These are phyloP conservation scores for Patiria miniata DNA, from an alignment of 35 echinoderm and acorn worm genomes.

Conservation along the genomic window DNA sequence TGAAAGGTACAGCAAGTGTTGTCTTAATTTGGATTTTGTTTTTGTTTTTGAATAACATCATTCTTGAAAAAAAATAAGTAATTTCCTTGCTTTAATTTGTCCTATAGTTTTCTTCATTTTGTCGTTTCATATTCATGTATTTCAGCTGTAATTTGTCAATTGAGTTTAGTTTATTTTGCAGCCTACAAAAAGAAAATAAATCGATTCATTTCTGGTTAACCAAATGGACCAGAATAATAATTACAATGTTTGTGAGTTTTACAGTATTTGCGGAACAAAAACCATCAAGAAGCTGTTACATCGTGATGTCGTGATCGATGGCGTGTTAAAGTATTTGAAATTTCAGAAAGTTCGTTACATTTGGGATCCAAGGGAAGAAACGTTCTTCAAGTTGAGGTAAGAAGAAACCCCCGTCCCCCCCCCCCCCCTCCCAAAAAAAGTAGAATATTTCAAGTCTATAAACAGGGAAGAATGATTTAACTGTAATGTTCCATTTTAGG, in stretches of 20 bases:
- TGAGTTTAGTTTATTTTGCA: no score
- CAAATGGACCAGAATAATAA: not conserved
- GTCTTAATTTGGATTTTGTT: not conserved
- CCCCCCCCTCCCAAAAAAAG: no score
- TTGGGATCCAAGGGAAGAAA: constrained; percentile 43
- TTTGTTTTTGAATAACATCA: not conserved
- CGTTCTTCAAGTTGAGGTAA: constrained; percentile 64
- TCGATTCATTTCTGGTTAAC: no score
- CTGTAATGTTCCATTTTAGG: no score
- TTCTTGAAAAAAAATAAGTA: not conserved
- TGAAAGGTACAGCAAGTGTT: not conserved
- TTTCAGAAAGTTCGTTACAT: constrained; percentile 66
- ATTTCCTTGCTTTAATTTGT: not conserved
- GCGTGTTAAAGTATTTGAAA: constrained; percentile 45
- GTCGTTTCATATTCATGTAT: no score
- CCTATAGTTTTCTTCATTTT: no score
- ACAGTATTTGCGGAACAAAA: not conserved
- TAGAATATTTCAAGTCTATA: no score
- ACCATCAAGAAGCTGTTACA: constrained; percentile 30
- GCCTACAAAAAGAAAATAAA: no score
- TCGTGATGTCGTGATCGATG: constrained; percentile 41
- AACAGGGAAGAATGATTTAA: no score
- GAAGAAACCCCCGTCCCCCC: no score
- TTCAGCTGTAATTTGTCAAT: no score
- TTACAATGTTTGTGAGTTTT: not conserved